Conservation (phyloP, 2,888 invertebrate genomes). For the Tineola bisselliella region DNA sequence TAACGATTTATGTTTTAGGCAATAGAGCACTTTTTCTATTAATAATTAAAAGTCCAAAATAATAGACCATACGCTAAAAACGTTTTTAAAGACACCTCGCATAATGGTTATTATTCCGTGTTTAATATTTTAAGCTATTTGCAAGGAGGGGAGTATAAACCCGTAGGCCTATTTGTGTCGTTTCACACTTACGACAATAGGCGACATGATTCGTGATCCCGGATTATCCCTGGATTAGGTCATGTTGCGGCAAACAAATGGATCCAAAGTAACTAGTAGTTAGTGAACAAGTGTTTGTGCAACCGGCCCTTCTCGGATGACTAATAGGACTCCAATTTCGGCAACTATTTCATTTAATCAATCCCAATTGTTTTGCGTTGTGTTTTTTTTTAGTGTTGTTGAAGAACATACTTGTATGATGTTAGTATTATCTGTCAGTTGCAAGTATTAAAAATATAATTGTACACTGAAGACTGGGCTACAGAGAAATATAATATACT, state of each 20-base stretch:
- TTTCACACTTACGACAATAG: slow-evolving; percentile 68
- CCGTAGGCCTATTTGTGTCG: slow-evolving; percentile 64
- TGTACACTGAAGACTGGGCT: too few species aligned
- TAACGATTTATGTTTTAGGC: background rate
- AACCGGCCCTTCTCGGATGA: slow-evolving; percentile 25
- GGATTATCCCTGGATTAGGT: slow-evolving; percentile 63
- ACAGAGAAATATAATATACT: too few species aligned
- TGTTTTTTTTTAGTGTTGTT: too few species aligned
- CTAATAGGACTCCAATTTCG: slow-evolving; percentile 52
- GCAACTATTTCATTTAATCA: slow-evolving; percentile 24
- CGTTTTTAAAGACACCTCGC: background rate
- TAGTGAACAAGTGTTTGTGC: slow-evolving; percentile 39
- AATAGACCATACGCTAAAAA: background rate
- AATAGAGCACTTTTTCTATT: background rate
- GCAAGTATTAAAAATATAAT: too few species aligned
- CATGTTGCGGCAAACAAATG: slow-evolving; percentile 64
- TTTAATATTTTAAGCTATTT: background rate
- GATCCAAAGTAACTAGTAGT: slow-evolving; percentile 17
- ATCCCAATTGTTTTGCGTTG: background rate
- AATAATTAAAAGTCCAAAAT: too few species aligned
- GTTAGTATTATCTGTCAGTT: too few species aligned
- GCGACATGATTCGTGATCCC: slow-evolving; percentile 68
- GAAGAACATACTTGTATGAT: too few species aligned
- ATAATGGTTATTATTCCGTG: background rate
- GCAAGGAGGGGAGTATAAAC: slow-evolving; percentile 31